Base-by-base conservation (phyloP, 2,888 invertebrate species). In the Plagiodera versicolora region DNA sequence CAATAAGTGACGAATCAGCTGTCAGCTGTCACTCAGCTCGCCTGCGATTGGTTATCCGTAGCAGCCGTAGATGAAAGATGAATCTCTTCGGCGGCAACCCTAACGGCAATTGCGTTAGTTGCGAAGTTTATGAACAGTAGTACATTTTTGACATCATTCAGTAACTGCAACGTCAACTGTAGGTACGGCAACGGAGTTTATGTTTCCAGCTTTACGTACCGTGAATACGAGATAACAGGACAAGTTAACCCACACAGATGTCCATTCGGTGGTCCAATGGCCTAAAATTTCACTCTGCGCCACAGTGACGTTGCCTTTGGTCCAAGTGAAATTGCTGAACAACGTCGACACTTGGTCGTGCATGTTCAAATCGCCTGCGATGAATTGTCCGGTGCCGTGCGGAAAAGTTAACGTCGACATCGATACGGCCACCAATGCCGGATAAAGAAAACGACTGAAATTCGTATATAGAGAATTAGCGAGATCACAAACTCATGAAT, bases 301-400 rank as follows among this genome's bases (percentile, higher is more conserved):
- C 0, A 94, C 93, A 0, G 89, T 89, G 61, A 94, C 82, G 70
- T 91, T 87, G 10, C 84, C 81, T 71, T 91, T 90, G 0, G 90
- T 90, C 98, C 98, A 98, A 0, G 97, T 96, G 79, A 98, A 96
- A 81, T 98, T 98, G 49, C 95, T 91, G 79, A 99, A 98, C 56
- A 99, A 82, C 6, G 85, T 83, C 28, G 89, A 81, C 45, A 94
- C 89, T 83, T 92, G 77, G 24, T 76, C 74, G 65, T 79, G 80
- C 0, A 77, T 77, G 0, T 78, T 79, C 46, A 77, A 67, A 56
- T 74, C 74, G 4, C 92, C 92, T 0, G 93, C 94, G 84, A 93
- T 89, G 76, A 92, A 98, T 78, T 95, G 91, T 0, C 98, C 98
- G 18, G 94, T 84, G 11, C 96, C 97, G 56, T 92, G 85, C 0